Evolutionary conservation across 2,113 vertebrate species (phyloP).

Genomic region (Micromys minutus): DNA sequence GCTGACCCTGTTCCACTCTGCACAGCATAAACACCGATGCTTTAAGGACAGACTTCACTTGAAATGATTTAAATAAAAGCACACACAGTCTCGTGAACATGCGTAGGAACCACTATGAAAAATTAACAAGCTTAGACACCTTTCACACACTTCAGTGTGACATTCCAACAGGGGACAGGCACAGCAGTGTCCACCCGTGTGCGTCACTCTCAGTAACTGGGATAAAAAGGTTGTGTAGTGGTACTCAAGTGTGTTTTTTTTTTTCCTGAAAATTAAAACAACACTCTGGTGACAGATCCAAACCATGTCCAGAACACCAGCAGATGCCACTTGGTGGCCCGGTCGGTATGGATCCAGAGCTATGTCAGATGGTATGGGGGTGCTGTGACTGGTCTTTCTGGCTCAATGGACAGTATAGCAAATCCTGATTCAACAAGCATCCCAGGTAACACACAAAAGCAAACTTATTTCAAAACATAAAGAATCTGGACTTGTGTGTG

Average conservation of each 20-base stretch:
- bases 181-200: not conserved
- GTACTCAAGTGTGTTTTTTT: not conserved
- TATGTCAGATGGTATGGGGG: accelerated
- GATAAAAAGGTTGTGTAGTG: not conserved
- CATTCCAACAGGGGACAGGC: not conserved
- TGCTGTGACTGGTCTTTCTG: not conserved
- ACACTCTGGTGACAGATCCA: not conserved
- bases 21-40: conserved; percentile 33
- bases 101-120: conserved; percentile 25
- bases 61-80: conserved; percentile 64
- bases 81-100: not conserved
- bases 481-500: not conserved
- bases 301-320: not conserved
- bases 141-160: not conserved
- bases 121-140: not conserved
- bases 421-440: not conserved
- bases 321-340: accelerated
- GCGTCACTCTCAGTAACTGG: not conserved
- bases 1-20: not conserved
- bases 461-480: conserved; percentile 6
- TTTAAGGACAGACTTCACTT: conserved; percentile 33
- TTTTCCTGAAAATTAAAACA: conserved; percentile 12
- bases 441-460: not conserved
- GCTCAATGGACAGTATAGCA: not conserved
- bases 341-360: too few relatives aligned